Conservation (phyloP, 2,888 invertebrate species). For the Cerceris rybyensis region DNA sequence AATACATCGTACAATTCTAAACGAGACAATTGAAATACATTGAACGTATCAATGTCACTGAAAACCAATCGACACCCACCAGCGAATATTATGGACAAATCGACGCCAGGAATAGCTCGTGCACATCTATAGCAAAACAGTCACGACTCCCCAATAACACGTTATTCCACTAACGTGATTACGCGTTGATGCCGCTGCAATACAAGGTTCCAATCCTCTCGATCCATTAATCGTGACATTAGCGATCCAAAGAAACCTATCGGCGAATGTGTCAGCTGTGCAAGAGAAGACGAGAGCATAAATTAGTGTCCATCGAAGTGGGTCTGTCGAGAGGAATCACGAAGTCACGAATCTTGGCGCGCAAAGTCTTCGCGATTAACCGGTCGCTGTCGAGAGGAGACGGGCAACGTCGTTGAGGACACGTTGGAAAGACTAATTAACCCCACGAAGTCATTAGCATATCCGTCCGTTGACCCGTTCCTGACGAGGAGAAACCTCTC, state of each 20-base stretch:
- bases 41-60: no score
- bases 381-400: conserved; percentile 13
- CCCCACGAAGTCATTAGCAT: conserved; percentile 67
- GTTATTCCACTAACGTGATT: no score
- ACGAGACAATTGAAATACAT: no score
- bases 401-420: conserved; percentile 16
- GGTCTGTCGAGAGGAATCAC: conserved; percentile 15
- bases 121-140: no score
- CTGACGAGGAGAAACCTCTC: conserved; percentile 44
- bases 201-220: no score
- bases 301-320: neutral
- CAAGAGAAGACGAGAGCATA: neutral
- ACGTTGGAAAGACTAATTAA: conserved; percentile 70
- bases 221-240: no score
- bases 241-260: neutral
- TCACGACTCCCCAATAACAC: no score
- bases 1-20: no score
- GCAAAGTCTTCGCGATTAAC: conserved; percentile 35
- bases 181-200: no score
- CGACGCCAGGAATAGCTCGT: no score
- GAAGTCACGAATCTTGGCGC: conserved; percentile 33
- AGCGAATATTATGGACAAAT: no score
- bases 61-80: no score
- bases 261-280: neutral
- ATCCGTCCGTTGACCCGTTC: conserved; percentile 60